phyloP scores from a whole-genome alignment of 35 echinoderm and acorn worm species.

The Antedon bifida region DNA sequence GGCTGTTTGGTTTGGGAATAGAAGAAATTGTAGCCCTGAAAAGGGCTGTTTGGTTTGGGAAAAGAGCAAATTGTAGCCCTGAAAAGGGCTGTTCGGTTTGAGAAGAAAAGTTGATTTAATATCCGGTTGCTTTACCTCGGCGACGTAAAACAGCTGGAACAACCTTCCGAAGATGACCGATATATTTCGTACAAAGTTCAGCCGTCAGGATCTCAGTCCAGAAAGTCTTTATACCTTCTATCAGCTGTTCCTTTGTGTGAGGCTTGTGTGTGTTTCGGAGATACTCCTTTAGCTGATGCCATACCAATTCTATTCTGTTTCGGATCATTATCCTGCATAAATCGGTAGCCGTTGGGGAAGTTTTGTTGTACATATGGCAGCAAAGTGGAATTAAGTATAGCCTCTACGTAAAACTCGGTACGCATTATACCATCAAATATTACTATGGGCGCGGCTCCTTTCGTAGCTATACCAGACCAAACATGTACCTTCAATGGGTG shows the following conservation, averaged over 20 bases:
- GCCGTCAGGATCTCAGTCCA: neutral
- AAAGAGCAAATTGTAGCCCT: neutral
- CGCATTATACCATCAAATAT: slow-evolving; percentile 33
- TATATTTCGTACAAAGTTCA: neutral
- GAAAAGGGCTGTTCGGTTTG: neutral
- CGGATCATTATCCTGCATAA: slow-evolving; percentile 45
- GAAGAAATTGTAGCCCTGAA: too few relatives aligned
- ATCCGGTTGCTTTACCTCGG: neutral
- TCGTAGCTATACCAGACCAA: slow-evolving; percentile 29
- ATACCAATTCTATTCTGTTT: neutral
- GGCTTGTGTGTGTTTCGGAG: neutral
- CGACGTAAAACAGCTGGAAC: neutral
- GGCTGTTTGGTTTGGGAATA: too few relatives aligned
- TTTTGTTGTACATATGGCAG: slow-evolving; percentile 17
- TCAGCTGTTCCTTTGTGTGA: neutral
- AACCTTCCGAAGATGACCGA: neutral
- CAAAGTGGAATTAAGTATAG: slow-evolving; percentile 9
- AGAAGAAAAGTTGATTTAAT: neutral
- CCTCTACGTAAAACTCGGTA: slow-evolving; percentile 13
- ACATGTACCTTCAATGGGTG: slow-evolving; percentile 23
- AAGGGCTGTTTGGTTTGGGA: too few relatives aligned
- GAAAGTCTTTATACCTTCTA: neutral
- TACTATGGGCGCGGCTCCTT: slow-evolving; percentile 10
- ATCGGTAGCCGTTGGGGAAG: slow-evolving; percentile 16
- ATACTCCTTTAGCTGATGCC: neutral